These are phyloP conservation scores for Micromys minutus DNA, from an alignment of 2,113 vertebrate species.

Conservation along the genomic window DNA sequence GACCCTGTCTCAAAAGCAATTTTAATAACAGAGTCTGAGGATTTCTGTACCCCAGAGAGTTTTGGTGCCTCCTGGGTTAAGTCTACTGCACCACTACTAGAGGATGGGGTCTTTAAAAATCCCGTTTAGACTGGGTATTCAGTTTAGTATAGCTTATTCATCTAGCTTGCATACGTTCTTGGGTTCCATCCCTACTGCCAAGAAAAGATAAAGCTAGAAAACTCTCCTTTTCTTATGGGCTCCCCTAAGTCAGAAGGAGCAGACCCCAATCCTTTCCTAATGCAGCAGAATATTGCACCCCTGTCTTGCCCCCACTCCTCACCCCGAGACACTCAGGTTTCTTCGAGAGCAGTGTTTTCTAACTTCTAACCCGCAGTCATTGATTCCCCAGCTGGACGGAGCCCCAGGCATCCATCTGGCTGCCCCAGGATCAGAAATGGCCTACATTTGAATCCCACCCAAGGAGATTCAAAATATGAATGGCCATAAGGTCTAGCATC, in stretches of 20 bases:
- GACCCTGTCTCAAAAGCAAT: not conserved
- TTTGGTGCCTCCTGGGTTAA: not conserved
- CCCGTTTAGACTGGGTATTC: too few relatives aligned
- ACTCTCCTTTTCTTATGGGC: not conserved
- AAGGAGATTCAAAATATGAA: not conserved
- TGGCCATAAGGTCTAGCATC: not conserved
- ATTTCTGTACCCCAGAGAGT: not conserved
- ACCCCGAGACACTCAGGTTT: constrained; percentile 54
- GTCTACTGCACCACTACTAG: not conserved
- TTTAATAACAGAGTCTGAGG: not conserved
- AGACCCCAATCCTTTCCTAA: not conserved
- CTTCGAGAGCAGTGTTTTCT: constrained; percentile 71
- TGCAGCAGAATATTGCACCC: not conserved
- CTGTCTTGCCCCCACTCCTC: not conserved
- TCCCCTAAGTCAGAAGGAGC: not conserved
- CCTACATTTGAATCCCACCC: constrained; percentile 13
- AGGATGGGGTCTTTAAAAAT: not conserved
- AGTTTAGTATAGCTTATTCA: not conserved
- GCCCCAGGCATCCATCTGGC: not conserved
- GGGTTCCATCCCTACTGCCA: not conserved
- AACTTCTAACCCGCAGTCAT: not conserved
- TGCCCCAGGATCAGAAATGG: not conserved
- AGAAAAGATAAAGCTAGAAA: too few relatives aligned
- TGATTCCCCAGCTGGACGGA: not conserved
- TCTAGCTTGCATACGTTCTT: not conserved